Percentiles rank a stretch among this genome's conserved stretches.
Evolutionary conservation across 2,797 vertebrate species (phyloP).

Genomic region (Salarias fasciatus): DNA sequence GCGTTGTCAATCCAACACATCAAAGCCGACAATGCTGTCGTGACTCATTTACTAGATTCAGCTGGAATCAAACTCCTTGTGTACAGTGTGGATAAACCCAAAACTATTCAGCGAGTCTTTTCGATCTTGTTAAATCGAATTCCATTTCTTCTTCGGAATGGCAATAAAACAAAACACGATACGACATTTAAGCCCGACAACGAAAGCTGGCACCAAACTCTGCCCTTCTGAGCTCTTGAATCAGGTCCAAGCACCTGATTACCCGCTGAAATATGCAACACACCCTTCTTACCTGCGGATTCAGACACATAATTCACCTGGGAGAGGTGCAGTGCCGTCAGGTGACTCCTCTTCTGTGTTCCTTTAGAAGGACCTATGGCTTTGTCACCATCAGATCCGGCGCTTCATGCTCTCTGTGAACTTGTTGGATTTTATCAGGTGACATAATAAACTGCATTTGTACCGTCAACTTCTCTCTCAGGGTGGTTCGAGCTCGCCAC

Average conservation of each 20-base stretch:
- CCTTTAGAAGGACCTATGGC: neutral
- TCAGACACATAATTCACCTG: constrained; percentile 38
- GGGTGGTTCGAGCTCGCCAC: neutral
- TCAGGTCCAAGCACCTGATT: constrained; percentile 41
- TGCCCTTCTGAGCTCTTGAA: neutral
- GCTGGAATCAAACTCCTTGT: too few relatives aligned
- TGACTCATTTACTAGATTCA: too few relatives aligned
- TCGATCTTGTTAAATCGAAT: neutral
- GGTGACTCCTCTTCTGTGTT: constrained; percentile 1
- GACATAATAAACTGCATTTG: constrained; percentile 16
- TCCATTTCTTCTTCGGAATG: neutral
- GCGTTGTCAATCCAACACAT: too few relatives aligned
- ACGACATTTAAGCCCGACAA: constrained; percentile 11
- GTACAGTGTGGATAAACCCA: neutral
- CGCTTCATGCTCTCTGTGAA: neutral
- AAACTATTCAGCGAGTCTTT: neutral
- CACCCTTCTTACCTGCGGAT: constrained; percentile 26
- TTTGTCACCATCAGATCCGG: neutral
- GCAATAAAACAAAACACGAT: neutral
- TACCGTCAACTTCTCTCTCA: too few relatives aligned
- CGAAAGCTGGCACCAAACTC: constrained; percentile 10
- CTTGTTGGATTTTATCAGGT: constrained; percentile 20
- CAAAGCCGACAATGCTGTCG: too few relatives aligned
- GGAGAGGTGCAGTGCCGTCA: constrained; percentile 25
- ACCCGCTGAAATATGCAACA: constrained; percentile 49